Conservation (phyloP, 1,140 invertebrate genomes). For the Diabrotica virgifera region DNA sequence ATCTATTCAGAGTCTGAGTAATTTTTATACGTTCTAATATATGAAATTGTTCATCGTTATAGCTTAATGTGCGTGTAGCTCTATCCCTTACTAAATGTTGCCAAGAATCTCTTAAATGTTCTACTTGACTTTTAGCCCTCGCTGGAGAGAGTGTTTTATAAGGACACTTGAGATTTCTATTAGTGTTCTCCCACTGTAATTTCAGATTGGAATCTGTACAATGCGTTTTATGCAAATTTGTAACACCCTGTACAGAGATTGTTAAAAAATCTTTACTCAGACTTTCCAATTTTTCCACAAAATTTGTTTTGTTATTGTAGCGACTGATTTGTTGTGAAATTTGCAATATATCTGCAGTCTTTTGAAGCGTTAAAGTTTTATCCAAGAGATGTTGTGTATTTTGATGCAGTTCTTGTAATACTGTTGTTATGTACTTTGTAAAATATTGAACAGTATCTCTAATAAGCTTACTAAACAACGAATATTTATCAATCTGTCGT, state of each 20-base stretch:
- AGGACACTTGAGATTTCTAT: constrained; percentile 64
- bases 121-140: constrained; percentile 71
- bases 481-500: constrained; percentile 71
- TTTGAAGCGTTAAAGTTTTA: constrained; percentile 44
- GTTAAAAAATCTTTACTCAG: constrained; percentile 30
- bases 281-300: constrained; percentile 19
- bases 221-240: constrained; percentile 54
- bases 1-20: constrained; percentile 66
- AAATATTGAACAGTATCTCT: constrained; percentile 65
- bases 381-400: constrained; percentile 50
- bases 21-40: constrained; percentile 78
- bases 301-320: constrained; percentile 26
- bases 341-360: constrained; percentile 41
- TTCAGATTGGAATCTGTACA: constrained; percentile 57
- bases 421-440: constrained; percentile 56
- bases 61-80: constrained; percentile 77
- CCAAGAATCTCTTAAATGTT: constrained; percentile 84
- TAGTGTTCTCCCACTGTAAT: constrained; percentile 72
- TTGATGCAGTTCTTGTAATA: constrained; percentile 52
- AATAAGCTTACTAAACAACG: constrained; percentile 62
- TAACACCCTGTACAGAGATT: constrained; percentile 15
- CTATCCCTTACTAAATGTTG: constrained; percentile 85
- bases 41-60: constrained; percentile 93
- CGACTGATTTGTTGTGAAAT: constrained; percentile 31
- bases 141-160: constrained; percentile 63